Conservation (phyloP, 2,113 vertebrate genomes). For the Crotophaga sulcirostris region DNA sequence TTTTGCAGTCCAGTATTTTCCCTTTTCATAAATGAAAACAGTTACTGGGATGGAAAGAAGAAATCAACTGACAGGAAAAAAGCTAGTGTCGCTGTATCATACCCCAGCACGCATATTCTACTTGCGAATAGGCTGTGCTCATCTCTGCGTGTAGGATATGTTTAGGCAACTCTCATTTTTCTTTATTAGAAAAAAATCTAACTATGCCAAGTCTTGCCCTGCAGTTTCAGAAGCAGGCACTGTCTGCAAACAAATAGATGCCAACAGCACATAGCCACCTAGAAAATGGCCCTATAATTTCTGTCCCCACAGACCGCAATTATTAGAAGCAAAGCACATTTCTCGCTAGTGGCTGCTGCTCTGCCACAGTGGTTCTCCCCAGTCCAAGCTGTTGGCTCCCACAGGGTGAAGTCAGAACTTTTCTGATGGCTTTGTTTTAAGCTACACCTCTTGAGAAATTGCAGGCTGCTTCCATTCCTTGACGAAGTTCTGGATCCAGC, state of each 20-base stretch:
- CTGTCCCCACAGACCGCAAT: not conserved
- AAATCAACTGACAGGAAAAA: not conserved
- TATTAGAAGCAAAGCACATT: not conserved
- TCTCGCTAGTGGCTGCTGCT: not conserved
- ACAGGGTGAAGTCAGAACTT: not conserved
- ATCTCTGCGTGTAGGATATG: not conserved
- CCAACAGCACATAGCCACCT: not conserved
- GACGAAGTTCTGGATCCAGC: not conserved
- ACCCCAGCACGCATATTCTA: not conserved
- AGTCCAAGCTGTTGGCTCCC: not conserved
- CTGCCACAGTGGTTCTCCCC: not conserved
- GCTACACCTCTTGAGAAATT: not conserved
- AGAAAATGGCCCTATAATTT: not conserved
- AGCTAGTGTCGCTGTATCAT: not conserved
- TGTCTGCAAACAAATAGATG: not conserved
- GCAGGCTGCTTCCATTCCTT: not conserved
- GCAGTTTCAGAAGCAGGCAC: not conserved
- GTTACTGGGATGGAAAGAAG: not conserved
- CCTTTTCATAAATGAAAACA: not conserved
- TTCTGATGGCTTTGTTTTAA: not conserved
- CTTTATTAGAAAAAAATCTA: not conserved
- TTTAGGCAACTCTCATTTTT: not conserved
- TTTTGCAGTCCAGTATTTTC: not conserved
- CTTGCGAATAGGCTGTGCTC: not conserved
- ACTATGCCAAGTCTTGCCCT: not conserved